Evolutionary conservation across 1,140 invertebrate genomes (phyloP), one percentile per base, ranked within the genome.

Genomic region (Trichogramma pretiosum): DNA sequence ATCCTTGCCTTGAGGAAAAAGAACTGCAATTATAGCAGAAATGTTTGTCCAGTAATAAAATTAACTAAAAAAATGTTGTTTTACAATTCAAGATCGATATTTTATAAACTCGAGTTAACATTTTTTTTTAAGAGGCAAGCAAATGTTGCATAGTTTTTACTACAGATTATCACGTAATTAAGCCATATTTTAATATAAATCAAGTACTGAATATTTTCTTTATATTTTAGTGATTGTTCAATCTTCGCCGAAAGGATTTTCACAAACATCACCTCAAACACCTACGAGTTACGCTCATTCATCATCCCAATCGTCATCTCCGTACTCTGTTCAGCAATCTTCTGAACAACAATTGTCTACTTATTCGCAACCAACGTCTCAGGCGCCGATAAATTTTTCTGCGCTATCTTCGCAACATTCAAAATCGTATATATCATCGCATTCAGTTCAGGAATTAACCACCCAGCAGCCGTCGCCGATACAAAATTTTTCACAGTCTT

Each of bases 261-360:
- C 61, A 30, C 65, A 67, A 18, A 50, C 64, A 0, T 64, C 64
- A 2, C 63, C 62, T 0, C 64, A 64, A 40, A 43, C 50, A n/a
- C 36, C 55, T 10, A 26, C 53, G 0, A 62, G 40, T 38, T 65
- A 66, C 22, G 58, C 56, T 11, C 62, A 62, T 48, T 51, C 58
- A 14, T 64, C 63, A 3, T 56, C 63, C 8, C 60, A 64, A 39
- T 37, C 40, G 7, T 28, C 41, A 30, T 33, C 48, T 11, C 26
- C 41, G 13, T 44, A 50, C 14, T 50, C 42, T 5, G 21, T 36
- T 11, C 55, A 56, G 41, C 38, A 42, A 9, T 56, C 56, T 1
- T 52, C 53, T 9, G 63, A 45, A 44, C 60, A 40, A 19, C 55
- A n/a, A 16, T 50, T 32, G 11, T 48, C 56, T 5, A 56, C 53